These are phyloP conservation scores for Drosophila kambysellisi DNA, from an alignment of 2,888 invertebrate species.

Conservation along the genomic window DNA sequence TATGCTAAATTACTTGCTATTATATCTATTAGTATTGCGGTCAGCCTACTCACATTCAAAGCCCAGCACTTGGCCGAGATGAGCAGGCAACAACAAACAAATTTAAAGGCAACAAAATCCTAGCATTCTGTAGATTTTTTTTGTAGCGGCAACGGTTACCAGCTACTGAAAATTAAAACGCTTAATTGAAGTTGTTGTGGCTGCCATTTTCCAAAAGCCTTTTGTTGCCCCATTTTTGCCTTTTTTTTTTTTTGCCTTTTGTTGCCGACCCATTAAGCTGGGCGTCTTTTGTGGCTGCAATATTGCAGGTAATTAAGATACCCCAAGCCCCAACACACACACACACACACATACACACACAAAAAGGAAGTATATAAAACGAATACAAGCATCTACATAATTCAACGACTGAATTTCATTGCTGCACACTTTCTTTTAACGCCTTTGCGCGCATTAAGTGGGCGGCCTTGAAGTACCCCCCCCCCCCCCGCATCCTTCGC, in stretches of 20 bases:
- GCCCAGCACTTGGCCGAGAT: not conserved
- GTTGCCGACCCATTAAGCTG: constrained; percentile 13
- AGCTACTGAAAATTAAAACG: constrained; percentile 71
- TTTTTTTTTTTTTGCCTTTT: constrained; percentile 12
- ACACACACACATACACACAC: not conserved
- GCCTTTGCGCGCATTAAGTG: constrained; percentile 27
- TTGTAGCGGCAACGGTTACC: constrained; percentile 37
- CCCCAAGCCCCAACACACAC: constrained; percentile 25
- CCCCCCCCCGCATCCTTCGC: not conserved
- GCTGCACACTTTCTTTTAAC: constrained; percentile 54
- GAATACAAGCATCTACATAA: constrained; percentile 53
- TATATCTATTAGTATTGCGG: constrained; percentile 48
- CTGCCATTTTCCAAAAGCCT: constrained; percentile 13
- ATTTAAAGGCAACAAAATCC: constrained; percentile 14
- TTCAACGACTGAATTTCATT: constrained; percentile 68
- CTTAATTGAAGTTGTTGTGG: constrained; percentile 62
- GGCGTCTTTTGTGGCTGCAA: constrained; percentile 58
- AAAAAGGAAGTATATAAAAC: constrained; percentile 1
- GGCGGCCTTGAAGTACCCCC: not conserved
- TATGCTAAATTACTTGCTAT: constrained; percentile 72
- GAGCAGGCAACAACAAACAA: constrained; percentile 1
- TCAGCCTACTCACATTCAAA: constrained; percentile 26
- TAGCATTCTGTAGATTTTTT: constrained; percentile 52
- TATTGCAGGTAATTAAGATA: constrained; percentile 77
- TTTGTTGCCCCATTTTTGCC: constrained; percentile 35